phyloP scores from a whole-genome alignment of 2,888 invertebrate species.

The Oscheius sp. region DNA sequence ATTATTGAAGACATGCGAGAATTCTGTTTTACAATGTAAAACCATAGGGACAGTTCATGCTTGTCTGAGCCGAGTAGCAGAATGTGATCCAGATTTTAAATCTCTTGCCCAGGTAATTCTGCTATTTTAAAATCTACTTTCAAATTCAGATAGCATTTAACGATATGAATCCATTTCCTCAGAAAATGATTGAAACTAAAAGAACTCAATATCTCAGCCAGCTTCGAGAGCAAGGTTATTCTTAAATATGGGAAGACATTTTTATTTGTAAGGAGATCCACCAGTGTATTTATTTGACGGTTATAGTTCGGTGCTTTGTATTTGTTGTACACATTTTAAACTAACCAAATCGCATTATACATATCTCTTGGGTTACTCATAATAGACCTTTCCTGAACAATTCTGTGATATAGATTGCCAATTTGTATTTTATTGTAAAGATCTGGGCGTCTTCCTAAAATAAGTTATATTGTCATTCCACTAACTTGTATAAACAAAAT shows the following conservation, averaged over 20 bases:
- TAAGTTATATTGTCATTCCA: too few species aligned
- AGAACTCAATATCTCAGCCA: conserved; percentile 72
- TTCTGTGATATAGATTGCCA: conserved; percentile 16
- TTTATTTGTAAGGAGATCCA: too few species aligned
- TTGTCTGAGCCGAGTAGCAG: conserved; percentile 73
- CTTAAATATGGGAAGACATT: not conserved
- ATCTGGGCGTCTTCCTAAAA: too few species aligned
- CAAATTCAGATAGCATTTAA: conserved; percentile 73
- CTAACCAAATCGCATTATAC: not conserved
- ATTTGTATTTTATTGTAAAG: too few species aligned
- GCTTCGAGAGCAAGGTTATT: conserved; percentile 61
- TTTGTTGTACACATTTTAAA: not conserved
- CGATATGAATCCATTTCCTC: conserved; percentile 74
- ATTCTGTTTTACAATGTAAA: conserved; percentile 72
- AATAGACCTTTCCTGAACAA: not conserved
- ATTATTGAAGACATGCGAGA: conserved; percentile 73
- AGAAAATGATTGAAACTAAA: conserved; percentile 72
- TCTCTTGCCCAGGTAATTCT: conserved; percentile 74
- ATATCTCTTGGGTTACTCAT: not conserved
- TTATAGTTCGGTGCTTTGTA: not conserved
- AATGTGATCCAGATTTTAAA: conserved; percentile 73
- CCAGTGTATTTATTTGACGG: not conserved
- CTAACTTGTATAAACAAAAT: too few species aligned
- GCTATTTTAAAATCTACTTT: too few species aligned
- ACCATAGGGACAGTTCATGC: conserved; percentile 62